Evolutionary conservation across 2,888 invertebrate species (phyloP), one percentile per base, ranked within the genome.

Genomic region (Synergus laeviventris): DNA sequence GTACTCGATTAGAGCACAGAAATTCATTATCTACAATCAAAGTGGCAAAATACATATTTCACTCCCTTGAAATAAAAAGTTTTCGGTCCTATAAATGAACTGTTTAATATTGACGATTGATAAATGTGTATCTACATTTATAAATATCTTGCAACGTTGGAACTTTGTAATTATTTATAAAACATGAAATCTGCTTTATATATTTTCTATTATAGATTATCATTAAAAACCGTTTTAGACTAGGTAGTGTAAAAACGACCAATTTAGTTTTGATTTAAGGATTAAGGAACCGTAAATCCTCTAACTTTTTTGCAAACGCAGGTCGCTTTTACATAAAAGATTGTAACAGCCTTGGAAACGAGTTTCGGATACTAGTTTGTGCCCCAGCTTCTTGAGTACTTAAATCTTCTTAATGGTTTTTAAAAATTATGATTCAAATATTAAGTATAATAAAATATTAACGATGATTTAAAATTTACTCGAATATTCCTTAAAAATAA

Each of bases 261-360:
- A 70, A 70, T 70, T 70, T 66, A 42, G 66, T 49, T 9, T 66
- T 56, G 56, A 21, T 56, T 2, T 21, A 21, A 66, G 45, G 42
- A 66, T 42, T 2, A n/a, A 45, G 49, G 49, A 70, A 49, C 49
- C 45, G n/a, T 16, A n/a, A 49, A 21, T 39, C 39, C 21, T 14
- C 14, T 39, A 64, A 49, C 31, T 49, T 70, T 70, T 70, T 24
- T 14, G 45, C 4, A 31, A 45, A 31, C 24, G 14, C 39, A 49
- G 70, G 70, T 70, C 45, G 49, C 21, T 70, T 70, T 70, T 42
- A 70, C 70, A 70, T 70, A 70, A 70, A 70, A 70, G 70, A 70
- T 70, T 49, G 49, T 45, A 70, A 70, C 14, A 70, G 49, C 70
- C 70, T 70, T 70, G 70, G 70, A 45, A 70, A 70, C 70, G 70